These are phyloP conservation scores for Eupithecia tripunctaria DNA, from an alignment of 2,888 invertebrate genomes.

Conservation along the genomic window DNA sequence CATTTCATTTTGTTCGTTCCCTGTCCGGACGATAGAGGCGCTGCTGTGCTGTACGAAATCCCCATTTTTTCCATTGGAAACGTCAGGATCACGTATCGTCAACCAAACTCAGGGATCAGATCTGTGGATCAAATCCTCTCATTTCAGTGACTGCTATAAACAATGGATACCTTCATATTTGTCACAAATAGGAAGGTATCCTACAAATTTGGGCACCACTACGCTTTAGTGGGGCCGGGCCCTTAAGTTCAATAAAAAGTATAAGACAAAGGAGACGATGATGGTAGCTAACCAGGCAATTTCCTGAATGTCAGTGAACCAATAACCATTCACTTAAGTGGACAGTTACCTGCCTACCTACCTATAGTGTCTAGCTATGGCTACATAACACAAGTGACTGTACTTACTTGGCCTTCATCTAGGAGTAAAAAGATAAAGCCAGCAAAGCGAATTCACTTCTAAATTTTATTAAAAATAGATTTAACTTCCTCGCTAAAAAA, in stretches of 20 bases:
- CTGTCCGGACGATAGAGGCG: too few species aligned
- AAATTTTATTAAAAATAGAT: background rate
- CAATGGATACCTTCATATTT: too few species aligned
- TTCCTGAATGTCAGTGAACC: conserved; percentile 5
- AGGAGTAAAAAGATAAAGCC: background rate
- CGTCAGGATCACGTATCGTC: too few species aligned
- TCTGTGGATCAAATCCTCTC: too few species aligned
- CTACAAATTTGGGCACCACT: too few species aligned
- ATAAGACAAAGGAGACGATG: background rate
- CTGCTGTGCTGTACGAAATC: too few species aligned
- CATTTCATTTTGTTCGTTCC: too few species aligned
- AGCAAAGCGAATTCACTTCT: background rate
- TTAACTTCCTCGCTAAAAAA: background rate
- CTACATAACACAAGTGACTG: background rate
- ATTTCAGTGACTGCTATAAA: too few species aligned
- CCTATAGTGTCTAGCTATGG: background rate
- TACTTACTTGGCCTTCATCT: background rate
- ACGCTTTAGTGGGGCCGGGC: too few species aligned
- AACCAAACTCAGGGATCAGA: too few species aligned
- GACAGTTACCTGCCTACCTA: background rate
- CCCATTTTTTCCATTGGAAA: too few species aligned
- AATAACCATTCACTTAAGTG: background rate
- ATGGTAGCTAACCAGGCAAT: background rate
- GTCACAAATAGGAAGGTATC: too few species aligned
- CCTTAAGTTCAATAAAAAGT: background rate